Conservation (phyloP, 1,140 invertebrate species). For the Calosoma granatense region DNA sequence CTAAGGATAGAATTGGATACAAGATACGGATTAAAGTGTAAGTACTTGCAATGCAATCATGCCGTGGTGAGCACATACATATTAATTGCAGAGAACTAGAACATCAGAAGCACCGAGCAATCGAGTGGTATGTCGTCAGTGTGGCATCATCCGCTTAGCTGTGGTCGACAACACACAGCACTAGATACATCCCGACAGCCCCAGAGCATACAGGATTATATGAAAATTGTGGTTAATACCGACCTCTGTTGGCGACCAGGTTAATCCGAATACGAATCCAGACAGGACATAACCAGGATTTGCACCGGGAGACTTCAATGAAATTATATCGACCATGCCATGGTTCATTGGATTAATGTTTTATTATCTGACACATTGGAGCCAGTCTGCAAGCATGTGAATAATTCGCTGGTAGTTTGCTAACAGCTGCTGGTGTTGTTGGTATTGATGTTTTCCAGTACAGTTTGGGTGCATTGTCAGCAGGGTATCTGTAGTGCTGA, state of each 20-base stretch:
- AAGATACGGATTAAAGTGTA: too few species aligned
- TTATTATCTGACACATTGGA: background rate
- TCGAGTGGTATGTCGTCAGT: too few species aligned
- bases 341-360: background rate
- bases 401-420: background rate
- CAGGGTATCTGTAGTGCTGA: background rate
- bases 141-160: too few species aligned
- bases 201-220: background rate
- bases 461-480: background rate
- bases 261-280: background rate
- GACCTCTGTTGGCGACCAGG: background rate
- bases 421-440: background rate
- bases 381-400: background rate
- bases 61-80: too few species aligned
- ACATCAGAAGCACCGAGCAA: too few species aligned
- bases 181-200: too few species aligned
- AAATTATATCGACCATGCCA: background rate
- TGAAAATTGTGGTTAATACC: background rate
- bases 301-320: background rate
- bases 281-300: background rate
- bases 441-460: background rate
- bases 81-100: too few species aligned
- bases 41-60: too few species aligned
- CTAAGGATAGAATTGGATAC: too few species aligned
- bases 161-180: too few species aligned